Conservation (phyloP, 2,113 vertebrate genomes). For the Muntiacus muntjak region DNA sequence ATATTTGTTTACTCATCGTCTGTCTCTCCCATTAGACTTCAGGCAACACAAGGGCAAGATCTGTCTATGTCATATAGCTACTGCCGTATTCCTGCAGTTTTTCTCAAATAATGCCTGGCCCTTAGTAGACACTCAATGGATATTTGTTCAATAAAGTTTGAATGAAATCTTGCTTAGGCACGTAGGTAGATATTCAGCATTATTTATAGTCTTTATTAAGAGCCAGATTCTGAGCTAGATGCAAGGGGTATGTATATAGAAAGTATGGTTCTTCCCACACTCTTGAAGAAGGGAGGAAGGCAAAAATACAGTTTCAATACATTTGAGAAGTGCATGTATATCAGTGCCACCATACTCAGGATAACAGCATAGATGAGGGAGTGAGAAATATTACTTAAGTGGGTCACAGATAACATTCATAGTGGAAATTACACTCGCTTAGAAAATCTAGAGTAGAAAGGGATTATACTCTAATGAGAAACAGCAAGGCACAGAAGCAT, state of each 20-base stretch:
- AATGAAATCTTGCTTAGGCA: constrained; percentile 10
- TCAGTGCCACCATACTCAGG: not conserved
- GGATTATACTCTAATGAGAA: not conserved
- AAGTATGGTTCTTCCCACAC: not conserved
- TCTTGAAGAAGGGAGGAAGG: not conserved
- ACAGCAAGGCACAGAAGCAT: not conserved
- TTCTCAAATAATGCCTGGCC: not conserved
- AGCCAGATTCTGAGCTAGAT: not conserved
- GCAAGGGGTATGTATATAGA: not conserved
- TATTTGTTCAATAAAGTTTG: not conserved
- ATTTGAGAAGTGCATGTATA: not conserved
- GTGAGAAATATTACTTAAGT: not conserved
- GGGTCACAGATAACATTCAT: not conserved
- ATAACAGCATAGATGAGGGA: not conserved
- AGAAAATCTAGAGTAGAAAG: not conserved
- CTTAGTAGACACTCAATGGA: not conserved
- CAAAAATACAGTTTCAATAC: constrained; percentile 4
- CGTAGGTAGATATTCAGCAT: not conserved
- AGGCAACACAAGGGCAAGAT: not conserved
- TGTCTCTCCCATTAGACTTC: not conserved
- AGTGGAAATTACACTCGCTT: not conserved
- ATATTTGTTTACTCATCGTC: not conserved
- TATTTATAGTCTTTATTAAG: not conserved
- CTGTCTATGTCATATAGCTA: not conserved
- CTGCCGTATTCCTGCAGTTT: not conserved